phyloP scores from a whole-genome alignment of 1,140 invertebrate species.

The Sitobion miscanthi region DNA sequence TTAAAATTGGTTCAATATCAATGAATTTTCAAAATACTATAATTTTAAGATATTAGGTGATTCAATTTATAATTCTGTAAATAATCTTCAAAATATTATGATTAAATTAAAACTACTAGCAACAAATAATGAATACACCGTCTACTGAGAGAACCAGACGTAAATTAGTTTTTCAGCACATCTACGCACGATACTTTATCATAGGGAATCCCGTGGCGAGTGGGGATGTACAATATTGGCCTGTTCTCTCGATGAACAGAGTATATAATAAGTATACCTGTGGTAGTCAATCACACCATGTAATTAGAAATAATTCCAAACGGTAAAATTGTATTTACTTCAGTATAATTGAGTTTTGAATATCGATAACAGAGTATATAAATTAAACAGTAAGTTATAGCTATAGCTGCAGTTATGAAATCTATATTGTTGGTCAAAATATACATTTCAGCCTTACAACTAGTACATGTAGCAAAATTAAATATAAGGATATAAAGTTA shows the following conservation, averaged over 20 bases:
- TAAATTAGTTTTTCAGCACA: neutral
- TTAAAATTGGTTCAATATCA: too few species aligned
- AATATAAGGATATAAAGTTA: neutral
- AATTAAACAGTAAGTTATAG: neutral
- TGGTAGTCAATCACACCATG: neutral
- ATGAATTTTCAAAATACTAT: too few species aligned
- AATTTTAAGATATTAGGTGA: neutral
- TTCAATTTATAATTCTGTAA: neutral
- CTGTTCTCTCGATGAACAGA: too few species aligned
- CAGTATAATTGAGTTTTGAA: neutral
- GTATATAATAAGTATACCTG: neutral
- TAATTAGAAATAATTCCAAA: neutral
- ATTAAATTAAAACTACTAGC: neutral
- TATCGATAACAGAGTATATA: neutral
- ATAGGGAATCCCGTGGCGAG: neutral
- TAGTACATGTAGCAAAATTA: neutral
- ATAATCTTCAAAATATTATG: neutral
- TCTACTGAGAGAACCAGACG: neutral
- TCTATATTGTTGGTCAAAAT: neutral
- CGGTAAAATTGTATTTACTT: neutral
- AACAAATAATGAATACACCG: neutral
- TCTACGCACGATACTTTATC: neutral
- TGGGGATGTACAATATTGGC: too few species aligned
- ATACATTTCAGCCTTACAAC: neutral
- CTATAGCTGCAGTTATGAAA: neutral